Percentiles rank a stretch among this genome's conserved stretches.
Conservation (phyloP, 2,113 vertebrate species). For the Ornithorhynchus anatinus region DNA sequence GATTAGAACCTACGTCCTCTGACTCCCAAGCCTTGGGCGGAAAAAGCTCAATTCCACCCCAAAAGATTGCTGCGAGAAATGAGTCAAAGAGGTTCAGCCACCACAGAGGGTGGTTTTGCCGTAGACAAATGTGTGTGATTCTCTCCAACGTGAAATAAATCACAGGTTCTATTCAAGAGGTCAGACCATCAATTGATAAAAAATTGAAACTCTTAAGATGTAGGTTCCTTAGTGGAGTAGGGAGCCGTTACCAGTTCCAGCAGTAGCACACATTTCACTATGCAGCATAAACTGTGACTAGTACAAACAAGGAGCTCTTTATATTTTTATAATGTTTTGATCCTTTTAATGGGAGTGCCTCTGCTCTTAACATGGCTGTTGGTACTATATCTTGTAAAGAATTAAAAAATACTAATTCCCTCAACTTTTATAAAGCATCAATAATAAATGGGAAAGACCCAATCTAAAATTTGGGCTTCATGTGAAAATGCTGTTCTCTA, state of each 20-base stretch:
- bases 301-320: neutral
- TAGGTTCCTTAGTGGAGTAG: neutral
- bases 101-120: neutral
- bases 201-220: neutral
- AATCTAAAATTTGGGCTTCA: too few relatives aligned
- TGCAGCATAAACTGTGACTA: neutral
- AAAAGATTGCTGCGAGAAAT: neutral
- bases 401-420: too few relatives aligned
- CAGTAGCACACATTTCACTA: neutral
- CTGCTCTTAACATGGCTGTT: neutral
- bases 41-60: too few relatives aligned
- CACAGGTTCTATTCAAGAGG: neutral
- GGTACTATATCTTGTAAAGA: neutral
- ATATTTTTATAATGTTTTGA: neutral
- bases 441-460: too few relatives aligned
- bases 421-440: too few relatives aligned
- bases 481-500: too few relatives aligned
- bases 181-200: neutral
- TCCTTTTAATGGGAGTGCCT: neutral
- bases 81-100: neutral
- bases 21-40: too few relatives aligned
- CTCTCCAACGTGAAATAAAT: neutral
- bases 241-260: neutral
- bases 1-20: too few relatives aligned
- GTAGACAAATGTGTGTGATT: neutral